Percentiles rank a stretch among this genome's conserved stretches.
These are phyloP conservation scores for Egretta garzetta DNA, from an alignment of 2,113 vertebrate genomes.

Conservation along the genomic window DNA sequence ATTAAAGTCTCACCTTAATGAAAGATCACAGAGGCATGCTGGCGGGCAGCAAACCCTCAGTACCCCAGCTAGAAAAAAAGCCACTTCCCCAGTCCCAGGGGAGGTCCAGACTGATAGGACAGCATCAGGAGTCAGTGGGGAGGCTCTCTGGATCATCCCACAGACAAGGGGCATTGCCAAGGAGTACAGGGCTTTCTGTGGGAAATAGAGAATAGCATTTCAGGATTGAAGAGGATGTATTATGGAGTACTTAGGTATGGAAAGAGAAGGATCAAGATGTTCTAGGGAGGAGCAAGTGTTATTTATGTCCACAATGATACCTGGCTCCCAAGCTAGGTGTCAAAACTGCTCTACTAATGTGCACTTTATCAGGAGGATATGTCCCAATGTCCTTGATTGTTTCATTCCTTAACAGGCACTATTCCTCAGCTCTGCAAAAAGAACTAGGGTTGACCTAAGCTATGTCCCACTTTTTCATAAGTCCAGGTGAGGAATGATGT, in stretches of 20 bases:
- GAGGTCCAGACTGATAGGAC: not conserved
- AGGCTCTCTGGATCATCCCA: not conserved
- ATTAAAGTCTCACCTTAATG: not conserved
- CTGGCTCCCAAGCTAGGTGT: not conserved
- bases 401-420: not conserved
- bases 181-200: not conserved
- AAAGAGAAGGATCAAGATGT: not conserved
- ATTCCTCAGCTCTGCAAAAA: not conserved
- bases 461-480: not conserved
- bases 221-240: accelerated
- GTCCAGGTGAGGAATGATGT: not conserved
- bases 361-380: not conserved
- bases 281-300: not conserved
- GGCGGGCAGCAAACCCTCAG: not conserved
- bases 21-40: not conserved
- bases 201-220: not conserved
- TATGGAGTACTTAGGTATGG: not conserved
- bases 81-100: not conserved
- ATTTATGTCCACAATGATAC: not conserved
- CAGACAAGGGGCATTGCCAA: accelerated
- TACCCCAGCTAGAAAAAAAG: not conserved
- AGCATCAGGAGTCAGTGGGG: not conserved
- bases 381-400: not conserved
- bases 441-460: not conserved
- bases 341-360: accelerated